Evolutionary conservation across 2,797 vertebrate genomes (phyloP).

Genomic region (Luscinia luscinia): DNA sequence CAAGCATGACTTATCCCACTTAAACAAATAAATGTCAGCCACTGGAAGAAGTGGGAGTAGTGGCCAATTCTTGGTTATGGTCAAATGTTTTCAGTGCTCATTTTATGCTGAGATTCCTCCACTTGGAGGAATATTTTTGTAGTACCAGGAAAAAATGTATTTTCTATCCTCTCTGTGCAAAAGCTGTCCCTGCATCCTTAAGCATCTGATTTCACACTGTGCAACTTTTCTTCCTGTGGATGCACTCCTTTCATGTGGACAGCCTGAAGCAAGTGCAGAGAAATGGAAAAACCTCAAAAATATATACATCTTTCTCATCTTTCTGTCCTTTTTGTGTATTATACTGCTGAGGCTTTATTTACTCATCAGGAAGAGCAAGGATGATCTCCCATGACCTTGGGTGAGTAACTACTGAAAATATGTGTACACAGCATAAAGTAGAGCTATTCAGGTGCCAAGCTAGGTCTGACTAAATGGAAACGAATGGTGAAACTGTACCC

Average conservation of each 20-base stretch:
- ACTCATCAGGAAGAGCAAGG: not conserved
- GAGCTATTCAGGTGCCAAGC: not conserved
- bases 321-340: not conserved
- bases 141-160: not conserved
- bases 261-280: not conserved
- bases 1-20: not conserved
- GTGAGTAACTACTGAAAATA: not conserved
- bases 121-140: not conserved
- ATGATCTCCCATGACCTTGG: not conserved
- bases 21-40: not conserved
- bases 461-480: not conserved
- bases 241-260: not conserved
- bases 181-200: not conserved
- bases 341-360: not conserved
- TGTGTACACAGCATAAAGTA: not conserved
- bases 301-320: not conserved
- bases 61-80: not conserved
- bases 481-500: not conserved
- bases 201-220: constrained; percentile 12
- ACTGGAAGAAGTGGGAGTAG: not conserved
- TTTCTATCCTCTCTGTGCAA: not conserved
- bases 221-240: not conserved
- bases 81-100: not conserved
- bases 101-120: not conserved
- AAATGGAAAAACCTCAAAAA: not conserved